Evolutionary conservation across 2,113 vertebrate genomes (phyloP).

Genomic region (Phodopus roborovskii): DNA sequence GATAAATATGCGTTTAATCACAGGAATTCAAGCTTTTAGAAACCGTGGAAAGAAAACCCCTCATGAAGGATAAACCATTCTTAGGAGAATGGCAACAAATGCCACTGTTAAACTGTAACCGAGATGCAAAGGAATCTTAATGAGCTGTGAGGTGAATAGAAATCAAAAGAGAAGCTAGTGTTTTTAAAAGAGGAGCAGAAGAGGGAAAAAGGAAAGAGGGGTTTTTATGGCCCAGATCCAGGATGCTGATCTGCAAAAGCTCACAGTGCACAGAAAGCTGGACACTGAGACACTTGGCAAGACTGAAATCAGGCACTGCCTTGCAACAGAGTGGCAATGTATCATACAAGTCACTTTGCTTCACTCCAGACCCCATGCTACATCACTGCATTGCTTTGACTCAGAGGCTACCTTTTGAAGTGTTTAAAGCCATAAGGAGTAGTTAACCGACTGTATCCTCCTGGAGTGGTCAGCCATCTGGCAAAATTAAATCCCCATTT

Average conservation of each 20-base stretch:
- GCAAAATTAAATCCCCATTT: not conserved
- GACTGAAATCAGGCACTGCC: not conserved
- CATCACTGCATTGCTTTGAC: not conserved
- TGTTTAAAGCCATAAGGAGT: not conserved
- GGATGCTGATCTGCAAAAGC: not conserved
- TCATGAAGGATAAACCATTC: not conserved
- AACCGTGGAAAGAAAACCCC: not conserved
- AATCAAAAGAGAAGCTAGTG: not conserved
- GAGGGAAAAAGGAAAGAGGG: not conserved
- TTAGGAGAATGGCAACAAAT: not conserved
- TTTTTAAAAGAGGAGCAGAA: not conserved
- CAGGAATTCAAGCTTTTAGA: not conserved
- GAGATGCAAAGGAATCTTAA: not conserved
- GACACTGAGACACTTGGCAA: not conserved
- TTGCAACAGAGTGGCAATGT: not conserved
- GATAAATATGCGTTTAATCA: not conserved
- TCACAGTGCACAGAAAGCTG: constrained; percentile 1
- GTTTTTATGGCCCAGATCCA: constrained; percentile 4
- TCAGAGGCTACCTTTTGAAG: constrained; percentile 15
- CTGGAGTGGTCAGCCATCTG: not conserved
- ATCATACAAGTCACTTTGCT: not conserved
- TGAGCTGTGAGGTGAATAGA: not conserved
- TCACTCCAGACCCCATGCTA: not conserved
- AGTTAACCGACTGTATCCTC: not conserved
- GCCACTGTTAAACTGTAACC: not conserved